Percentiles rank a stretch among this genome's conserved stretches.
These are phyloP conservation scores for Gandaritis pyraliata DNA, from an alignment of 2,888 invertebrate genomes.

Conservation along the genomic window DNA sequence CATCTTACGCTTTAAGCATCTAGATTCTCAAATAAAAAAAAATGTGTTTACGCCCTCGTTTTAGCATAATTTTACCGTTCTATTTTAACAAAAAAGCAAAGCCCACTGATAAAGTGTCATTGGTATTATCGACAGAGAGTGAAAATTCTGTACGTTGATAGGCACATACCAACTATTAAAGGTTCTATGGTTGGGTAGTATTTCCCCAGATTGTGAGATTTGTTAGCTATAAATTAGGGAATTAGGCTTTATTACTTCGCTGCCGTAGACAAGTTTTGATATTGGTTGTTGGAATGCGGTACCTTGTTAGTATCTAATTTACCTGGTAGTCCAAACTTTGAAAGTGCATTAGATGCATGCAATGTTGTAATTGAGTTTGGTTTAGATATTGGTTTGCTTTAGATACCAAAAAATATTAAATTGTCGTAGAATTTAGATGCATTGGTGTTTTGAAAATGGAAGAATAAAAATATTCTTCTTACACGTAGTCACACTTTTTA, in stretches of 20 bases:
- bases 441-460: too few species aligned
- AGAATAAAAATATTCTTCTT: too few species aligned
- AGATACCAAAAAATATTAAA: too few species aligned
- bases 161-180: neutral
- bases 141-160: neutral
- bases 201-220: conserved; percentile 44
- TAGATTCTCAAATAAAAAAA: too few species aligned
- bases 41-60: neutral
- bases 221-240: conserved; percentile 50
- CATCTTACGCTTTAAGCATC: too few species aligned
- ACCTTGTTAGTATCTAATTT: conserved; percentile 18
- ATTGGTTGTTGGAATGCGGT: conserved; percentile 19
- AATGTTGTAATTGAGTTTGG: neutral
- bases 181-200: conserved; percentile 25
- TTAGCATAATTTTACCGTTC: too few species aligned
- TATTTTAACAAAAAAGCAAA: too few species aligned
- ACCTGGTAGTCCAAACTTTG: conserved; percentile 17
- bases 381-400: too few species aligned
- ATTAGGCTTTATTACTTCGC: conserved; percentile 44
- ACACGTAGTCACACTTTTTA: too few species aligned
- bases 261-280: conserved; percentile 41
- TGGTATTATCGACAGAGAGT: neutral
- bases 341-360: conserved; percentile 12
- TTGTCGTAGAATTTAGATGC: too few species aligned
- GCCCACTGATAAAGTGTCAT: too few species aligned